These are phyloP conservation scores for Deroplatys truncata DNA, from an alignment of 2,888 invertebrate species.

Conservation along the genomic window DNA sequence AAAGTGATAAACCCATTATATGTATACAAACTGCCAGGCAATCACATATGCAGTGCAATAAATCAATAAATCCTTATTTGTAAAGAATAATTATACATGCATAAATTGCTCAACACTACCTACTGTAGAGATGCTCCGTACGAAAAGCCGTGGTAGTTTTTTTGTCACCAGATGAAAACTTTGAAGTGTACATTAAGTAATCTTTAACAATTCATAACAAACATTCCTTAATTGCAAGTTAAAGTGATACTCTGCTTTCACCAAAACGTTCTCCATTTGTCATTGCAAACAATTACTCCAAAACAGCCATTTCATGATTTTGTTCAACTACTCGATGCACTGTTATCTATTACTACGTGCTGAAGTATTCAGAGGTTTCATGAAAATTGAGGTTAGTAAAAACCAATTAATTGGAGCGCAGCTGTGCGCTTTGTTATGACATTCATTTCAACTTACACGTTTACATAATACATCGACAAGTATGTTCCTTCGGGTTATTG, in stretches of 20 bases:
- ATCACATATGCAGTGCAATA: no score
- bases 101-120: no score
- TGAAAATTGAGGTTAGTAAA: not conserved
- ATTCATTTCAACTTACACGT: not conserved
- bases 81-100: no score
- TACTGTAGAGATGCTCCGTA: no score
- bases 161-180: no score
- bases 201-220: no score
- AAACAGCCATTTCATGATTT: not conserved
- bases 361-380: not conserved
- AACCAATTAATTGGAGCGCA: not conserved
- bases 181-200: no score
- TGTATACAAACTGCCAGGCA: no score
- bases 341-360: not conserved
- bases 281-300: not conserved
- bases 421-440: not conserved
- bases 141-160: no score
- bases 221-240: no score
- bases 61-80: no score
- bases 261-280: not conserved
- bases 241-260: not conserved
- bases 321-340: not conserved
- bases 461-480: constrained; percentile 4
- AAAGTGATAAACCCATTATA: no score
- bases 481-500: not conserved